Base-by-base conservation (phyloP, 2,113 vertebrate species). In the Tylochromis polylepis region DNA sequence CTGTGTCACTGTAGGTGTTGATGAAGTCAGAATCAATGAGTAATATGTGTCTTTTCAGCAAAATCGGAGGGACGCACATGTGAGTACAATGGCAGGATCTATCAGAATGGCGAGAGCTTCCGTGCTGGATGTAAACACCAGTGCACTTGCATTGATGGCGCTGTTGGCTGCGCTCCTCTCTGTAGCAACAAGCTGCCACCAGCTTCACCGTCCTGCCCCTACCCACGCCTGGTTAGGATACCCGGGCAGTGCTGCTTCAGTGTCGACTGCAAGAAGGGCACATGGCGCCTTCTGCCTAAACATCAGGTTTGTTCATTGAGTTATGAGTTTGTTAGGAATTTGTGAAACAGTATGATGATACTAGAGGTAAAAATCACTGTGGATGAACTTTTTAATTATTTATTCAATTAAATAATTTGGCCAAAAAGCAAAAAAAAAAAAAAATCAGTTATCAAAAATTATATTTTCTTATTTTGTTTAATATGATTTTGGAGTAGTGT, bases 21-120 rank as follows among this genome's bases (percentile, higher is more conserved):
- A 55, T 83, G n/a, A 60, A 59, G 77, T 55, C 60, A 56, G 55
- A 53, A 62, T 24, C 16, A 36, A 22, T 0, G 55, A 58, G 36
- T 58, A 58, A 80, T 8, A n/a, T 41, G 79, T 82, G 38, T 72
- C 10, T 87, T 87, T 77, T 20, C 81, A 97, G 96, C 96, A 1
- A 96, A 94, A 83, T 93, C 83, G 1, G 96, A 97, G 82, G 97
- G 97, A 6, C 95, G 96, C 14, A 95, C 95, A 0, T 97, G 96
- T 14, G 96, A 97, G 88, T 97, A 96, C 93, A 96, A 87, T 2
- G 93, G 96, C 24, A 93, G 88, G 34, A 96, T 97, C 75, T 96
- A 96, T 90, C 97, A 97, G 91, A 96, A 96, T 1, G 95, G 96
- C 0, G 97, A 97, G 95, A 95, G 88, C 60, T 97, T 97, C 85